Percentiles rank a stretch among this genome's conserved stretches.
These are phyloP conservation scores for Rhinichthys osculus DNA, from an alignment of 2,797 vertebrate species.

Conservation along the genomic window DNA sequence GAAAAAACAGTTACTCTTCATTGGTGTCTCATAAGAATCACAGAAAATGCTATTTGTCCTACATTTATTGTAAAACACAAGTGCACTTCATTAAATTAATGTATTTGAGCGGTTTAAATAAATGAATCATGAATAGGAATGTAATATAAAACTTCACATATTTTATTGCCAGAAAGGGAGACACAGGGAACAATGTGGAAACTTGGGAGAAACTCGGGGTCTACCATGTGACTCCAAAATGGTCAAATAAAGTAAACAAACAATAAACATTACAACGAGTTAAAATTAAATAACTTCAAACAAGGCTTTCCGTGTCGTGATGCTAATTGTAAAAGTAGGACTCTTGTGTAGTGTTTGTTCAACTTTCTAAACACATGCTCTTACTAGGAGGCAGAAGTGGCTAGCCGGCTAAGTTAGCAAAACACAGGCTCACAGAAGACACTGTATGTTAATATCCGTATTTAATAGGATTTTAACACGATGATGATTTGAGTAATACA, in stretches of 20 bases:
- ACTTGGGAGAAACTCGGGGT: constrained; percentile 29
- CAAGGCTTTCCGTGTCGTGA: background rate
- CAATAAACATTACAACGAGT: background rate
- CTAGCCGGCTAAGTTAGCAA: constrained; percentile 70
- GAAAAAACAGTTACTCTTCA: background rate
- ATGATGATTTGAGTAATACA: constrained; percentile 36
- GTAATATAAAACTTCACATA: constrained; percentile 37
- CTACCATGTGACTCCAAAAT: constrained; percentile 15
- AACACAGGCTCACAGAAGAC: constrained; percentile 54
- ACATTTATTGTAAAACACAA: constrained; percentile 29
- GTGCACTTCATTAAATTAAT: background rate
- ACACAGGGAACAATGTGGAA: constrained; percentile 29
- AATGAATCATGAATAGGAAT: constrained; percentile 59
- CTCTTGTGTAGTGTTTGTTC: constrained; percentile 67
- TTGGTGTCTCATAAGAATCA: background rate
- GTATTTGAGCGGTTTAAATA: background rate
- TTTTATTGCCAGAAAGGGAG: constrained; percentile 66
- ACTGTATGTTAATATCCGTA: constrained; percentile 21
- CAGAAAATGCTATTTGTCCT: background rate
- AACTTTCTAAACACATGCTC: constrained; percentile 77
- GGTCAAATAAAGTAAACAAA: background rate
- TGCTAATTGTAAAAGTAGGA: background rate
- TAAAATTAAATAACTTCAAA: background rate
- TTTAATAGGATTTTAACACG: constrained; percentile 33
- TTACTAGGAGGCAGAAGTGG: constrained; percentile 60